These are phyloP conservation scores for Agrochola lychnidis DNA, from an alignment of 2,888 invertebrate genomes.

Conservation along the genomic window DNA sequence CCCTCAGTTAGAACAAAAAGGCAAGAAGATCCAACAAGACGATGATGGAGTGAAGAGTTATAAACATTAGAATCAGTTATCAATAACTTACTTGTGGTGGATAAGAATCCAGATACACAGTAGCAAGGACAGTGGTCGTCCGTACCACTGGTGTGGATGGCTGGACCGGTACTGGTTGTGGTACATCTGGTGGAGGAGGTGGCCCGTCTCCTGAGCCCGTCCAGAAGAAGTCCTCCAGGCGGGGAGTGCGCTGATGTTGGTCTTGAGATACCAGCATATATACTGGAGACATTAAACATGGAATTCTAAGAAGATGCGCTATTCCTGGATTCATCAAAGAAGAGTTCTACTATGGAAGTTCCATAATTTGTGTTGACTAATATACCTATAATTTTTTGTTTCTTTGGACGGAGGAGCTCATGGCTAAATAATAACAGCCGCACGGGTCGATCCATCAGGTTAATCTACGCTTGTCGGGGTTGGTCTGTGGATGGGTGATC, in stretches of 20 bases:
- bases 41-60: not conserved
- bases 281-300: conserved; percentile 70
- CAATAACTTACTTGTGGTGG: conserved; percentile 81
- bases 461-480: no score
- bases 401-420: not conserved
- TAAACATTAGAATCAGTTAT: not conserved
- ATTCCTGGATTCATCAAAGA: not conserved
- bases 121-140: conserved; percentile 93
- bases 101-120: conserved; percentile 92
- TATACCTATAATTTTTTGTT: not conserved
- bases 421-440: no score
- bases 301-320: not conserved
- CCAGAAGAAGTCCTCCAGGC: conserved; percentile 97
- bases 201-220: conserved; percentile 96
- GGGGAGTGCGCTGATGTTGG: conserved; percentile 86
- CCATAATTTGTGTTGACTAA: not conserved
- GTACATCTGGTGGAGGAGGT: conserved; percentile 90
- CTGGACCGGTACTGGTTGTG: conserved; percentile 79
- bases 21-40: not conserved
- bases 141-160: conserved; percentile 90
- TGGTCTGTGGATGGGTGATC: no score
- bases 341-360: not conserved
- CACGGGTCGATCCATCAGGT: no score
- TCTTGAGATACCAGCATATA: conserved; percentile 84
- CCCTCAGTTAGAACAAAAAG: not conserved